Evolutionary conservation across 2,888 invertebrate genomes (phyloP).

Genomic region (Habrosyne pyritoides): DNA sequence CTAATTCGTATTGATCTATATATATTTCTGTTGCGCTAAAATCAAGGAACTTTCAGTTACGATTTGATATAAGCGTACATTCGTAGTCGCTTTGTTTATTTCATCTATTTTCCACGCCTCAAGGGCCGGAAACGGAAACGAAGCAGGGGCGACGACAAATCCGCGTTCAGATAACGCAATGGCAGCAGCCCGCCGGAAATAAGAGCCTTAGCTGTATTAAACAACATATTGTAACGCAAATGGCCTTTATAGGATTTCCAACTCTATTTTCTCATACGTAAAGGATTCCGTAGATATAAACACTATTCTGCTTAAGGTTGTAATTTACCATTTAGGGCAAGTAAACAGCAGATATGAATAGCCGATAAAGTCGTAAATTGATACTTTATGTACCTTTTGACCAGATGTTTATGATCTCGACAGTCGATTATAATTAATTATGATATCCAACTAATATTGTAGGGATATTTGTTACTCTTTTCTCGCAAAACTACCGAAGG

Average conservation of each 20-base stretch:
- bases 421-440: background rate
- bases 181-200: conserved; percentile 45
- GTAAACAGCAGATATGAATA: conserved; percentile 1
- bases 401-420: background rate
- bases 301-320: background rate
- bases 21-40: background rate
- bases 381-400: background rate
- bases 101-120: conserved; percentile 27
- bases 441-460: no score
- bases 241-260: background rate
- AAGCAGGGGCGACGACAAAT: conserved; percentile 46
- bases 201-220: conserved; percentile 29
- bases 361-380: background rate
- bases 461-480: no score
- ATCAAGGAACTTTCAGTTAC: background rate
- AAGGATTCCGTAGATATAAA: background rate
- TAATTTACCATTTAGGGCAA: conserved; percentile 3
- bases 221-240: conserved; percentile 21
- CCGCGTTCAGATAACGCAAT: conserved; percentile 40
- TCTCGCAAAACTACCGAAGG: no score
- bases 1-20: background rate
- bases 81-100: conserved; percentile 37
- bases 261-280: background rate
- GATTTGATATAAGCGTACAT: background rate
- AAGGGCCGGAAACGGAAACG: conserved; percentile 37